Conservation (phyloP, 2,797 vertebrate genomes). For the Nannoperca obscura region DNA sequence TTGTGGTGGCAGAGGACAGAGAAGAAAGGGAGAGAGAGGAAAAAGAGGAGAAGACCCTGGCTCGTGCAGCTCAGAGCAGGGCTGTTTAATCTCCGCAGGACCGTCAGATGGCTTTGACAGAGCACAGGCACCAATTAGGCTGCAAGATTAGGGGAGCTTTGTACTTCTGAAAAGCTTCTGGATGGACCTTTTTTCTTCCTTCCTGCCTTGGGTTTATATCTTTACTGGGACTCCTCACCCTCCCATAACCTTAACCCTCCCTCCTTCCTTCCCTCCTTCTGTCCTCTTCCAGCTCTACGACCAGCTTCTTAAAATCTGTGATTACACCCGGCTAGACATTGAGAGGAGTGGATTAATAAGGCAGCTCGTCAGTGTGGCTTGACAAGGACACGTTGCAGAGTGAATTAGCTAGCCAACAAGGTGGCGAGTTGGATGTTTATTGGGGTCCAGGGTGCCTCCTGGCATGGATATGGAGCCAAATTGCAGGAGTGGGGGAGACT, state of each 20-base stretch:
- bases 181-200: conserved; percentile 53
- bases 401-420: conserved; percentile 11
- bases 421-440: conserved; percentile 39
- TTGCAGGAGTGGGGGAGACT: conserved; percentile 32
- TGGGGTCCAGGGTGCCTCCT: conserved; percentile 25
- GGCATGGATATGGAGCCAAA: conserved; percentile 50
- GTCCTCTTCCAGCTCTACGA: conserved; percentile 25
- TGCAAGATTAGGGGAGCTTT: conserved; percentile 78
- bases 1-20: conserved; percentile 59
- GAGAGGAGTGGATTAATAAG: conserved; percentile 75
- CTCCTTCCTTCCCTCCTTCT: conserved; percentile 8
- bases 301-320: conserved; percentile 55
- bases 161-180: conserved; percentile 74
- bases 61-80: conserved; percentile 30
- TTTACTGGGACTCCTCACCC: conserved; percentile 59
- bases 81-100: conserved; percentile 73
- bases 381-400: conserved; percentile 2
- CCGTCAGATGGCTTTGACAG: conserved; percentile 80
- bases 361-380: conserved; percentile 43
- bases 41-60: conserved; percentile 47
- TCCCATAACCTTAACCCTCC: conserved; percentile 46
- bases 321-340: conserved; percentile 81
- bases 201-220: conserved; percentile 62
- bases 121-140: conserved; percentile 77
- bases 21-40: conserved; percentile 28